Base-by-base conservation (phyloP, 2,113 vertebrate species). In the Cottus gobio region DNA sequence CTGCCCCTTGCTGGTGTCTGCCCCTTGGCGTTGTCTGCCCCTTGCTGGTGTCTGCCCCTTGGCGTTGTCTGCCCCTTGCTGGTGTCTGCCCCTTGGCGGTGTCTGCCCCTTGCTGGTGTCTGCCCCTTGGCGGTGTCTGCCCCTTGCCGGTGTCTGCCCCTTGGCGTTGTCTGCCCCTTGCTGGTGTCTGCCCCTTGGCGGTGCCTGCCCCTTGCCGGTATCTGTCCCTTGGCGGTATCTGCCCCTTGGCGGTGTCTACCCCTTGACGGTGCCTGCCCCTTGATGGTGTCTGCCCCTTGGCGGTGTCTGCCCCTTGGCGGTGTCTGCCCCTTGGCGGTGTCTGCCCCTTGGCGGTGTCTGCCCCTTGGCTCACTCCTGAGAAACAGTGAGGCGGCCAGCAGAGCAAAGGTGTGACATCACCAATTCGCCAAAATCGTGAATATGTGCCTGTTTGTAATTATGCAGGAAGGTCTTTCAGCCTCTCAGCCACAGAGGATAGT, bases 371-470 rank as follows among this genome's bases (percentile, higher is more conserved):
- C 65, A 89, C 85, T 88, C 71, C 82, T 75, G n/a, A 85, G 65
- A 56, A 80, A 15, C 65, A 70, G 70, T 77, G 75, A 58, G 72
- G 68, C 66, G 62, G 85, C 83, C 82, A 74, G 68, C 62, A 37
- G 37, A 77, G 67, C 69, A 86, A 72, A 88, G 69, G 87, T 89
- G 86, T 87, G 85, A 90, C 79, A 87, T 91, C 84, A 81, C 74
- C 82, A 82, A 77, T 88, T 90, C 89, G 84, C 90, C 87, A 90
- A 89, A 86, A 79, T 50, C 30, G 56, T 85, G 75, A 74, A 68
- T 83, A 57, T 82, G 82, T 73, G 68, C 76, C 64, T 90, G 88
- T 89, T 86, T 87, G 71, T 83, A 87, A 91, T 93, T 88, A 89
- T 3, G 63, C 83, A 76, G 76, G 62, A 89, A 88, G 89, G 85